Base-by-base conservation (phyloP, 2,797 vertebrate species). In the Ciconia nigra region DNA sequence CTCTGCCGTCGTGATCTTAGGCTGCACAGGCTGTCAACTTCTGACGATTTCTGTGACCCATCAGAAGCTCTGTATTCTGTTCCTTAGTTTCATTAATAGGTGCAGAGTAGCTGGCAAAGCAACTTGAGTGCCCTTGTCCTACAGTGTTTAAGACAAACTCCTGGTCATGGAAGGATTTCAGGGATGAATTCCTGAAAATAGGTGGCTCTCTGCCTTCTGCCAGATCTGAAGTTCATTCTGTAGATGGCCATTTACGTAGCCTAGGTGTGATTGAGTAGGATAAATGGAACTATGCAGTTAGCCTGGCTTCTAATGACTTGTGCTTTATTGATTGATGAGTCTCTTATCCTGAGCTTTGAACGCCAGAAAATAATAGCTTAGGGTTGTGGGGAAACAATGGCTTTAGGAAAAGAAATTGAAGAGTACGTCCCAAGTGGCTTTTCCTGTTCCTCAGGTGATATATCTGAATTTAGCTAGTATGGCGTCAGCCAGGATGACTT, bases 1-100 rank as follows among this genome's bases (percentile, higher is more conserved):
- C 39, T 24, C 39, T 24, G 57, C 47, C 29, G 4, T 10, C 17
- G 15, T 17, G 39, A 2, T 1, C 26, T 2, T 5, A 0, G n/a
- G 33, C 42, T 61, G 78, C 47, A 1, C 25, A 4, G 35, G n/a
- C 47, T 20, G 14, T 9, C 54, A 10, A 8, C 49, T 25, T 7
- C 31, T 31, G n/a, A 0, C 10, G 52, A 2, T 0, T 24, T 4
- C 54, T 72, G 44, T 24, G 54, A 4, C 10, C n/a, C 55, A 1
- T 7, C 70, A 35, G 57, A 6, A 51, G n/a, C 59, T 11, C 22
- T 12, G 31, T 16, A 5, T 15, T 26, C 15, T 41, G 39, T 5
- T 11, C 31, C 54, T 35, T 2, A n/a, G 5, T 9, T 28, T 31
- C 37, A 2, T 9, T 11, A 16, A 5, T 11, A 24, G 49, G 61